A percentile compares a stretch with the other conserved stretches of the same genome.
These are phyloP conservation scores for Acromyrmex echinatior DNA, from an alignment of 1,140 invertebrate species.

Conservation along the genomic window DNA sequence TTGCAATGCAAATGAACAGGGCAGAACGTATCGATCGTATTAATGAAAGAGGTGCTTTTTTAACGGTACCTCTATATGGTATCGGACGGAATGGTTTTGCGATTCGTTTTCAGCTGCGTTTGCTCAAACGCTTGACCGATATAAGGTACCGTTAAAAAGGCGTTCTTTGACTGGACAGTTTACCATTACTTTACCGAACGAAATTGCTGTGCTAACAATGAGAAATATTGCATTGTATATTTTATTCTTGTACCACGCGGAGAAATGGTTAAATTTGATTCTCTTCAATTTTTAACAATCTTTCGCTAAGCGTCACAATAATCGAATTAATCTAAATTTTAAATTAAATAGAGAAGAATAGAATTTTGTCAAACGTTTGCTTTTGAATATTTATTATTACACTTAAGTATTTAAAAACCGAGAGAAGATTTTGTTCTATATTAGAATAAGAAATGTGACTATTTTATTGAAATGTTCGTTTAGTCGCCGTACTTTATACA, in stretches of 20 bases:
- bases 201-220: slow-evolving; percentile 8
- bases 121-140: slow-evolving; percentile 33
- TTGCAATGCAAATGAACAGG: slow-evolving; percentile 30
- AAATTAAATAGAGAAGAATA: not conserved
- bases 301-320: not conserved
- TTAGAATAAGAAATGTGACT: not conserved
- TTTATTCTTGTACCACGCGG: not conserved
- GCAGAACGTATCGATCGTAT: slow-evolving; percentile 46
- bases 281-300: not conserved
- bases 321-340: not conserved
- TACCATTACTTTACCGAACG: slow-evolving; percentile 10
- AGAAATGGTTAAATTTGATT: not conserved
- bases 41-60: slow-evolving; percentile 51
- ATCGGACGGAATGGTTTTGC: not conserved
- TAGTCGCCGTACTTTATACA: not conserved
- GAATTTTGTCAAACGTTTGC: not conserved
- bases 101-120: slow-evolving; percentile 48
- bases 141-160: slow-evolving; percentile 47
- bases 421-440: not conserved
- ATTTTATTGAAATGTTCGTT: not conserved
- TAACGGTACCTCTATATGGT: slow-evolving; percentile 39
- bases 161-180: not conserved
- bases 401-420: not conserved
- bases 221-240: slow-evolving; percentile 14
- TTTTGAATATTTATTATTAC: not conserved